Conservation (phyloP, 1,140 invertebrate genomes). For the Solenopsis fugax region DNA sequence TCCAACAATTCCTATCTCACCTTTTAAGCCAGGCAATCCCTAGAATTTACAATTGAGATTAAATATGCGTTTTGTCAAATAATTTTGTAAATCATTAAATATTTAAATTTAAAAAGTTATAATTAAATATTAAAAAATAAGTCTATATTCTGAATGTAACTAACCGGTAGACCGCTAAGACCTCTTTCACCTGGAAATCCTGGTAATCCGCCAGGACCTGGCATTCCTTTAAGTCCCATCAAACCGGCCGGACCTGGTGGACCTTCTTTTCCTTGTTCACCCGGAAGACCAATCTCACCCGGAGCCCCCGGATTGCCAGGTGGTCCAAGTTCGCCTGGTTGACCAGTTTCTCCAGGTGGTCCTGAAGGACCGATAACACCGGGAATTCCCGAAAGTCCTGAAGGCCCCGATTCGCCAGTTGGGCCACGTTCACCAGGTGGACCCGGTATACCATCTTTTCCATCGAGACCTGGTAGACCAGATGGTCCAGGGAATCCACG, state of each 20-base stretch:
- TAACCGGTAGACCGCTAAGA: conserved; percentile 87
- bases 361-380: conserved; percentile 93
- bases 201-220: conserved; percentile 92
- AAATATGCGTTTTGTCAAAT: not conserved
- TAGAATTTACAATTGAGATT: conserved; percentile 75
- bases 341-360: conserved; percentile 91
- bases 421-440: conserved; percentile 91
- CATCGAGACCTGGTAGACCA: conserved; percentile 92
- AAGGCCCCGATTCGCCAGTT: conserved; percentile 91
- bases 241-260: conserved; percentile 90
- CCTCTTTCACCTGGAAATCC: conserved; percentile 92
- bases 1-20: conserved; percentile 90
- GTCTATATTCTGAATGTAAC: conserved; percentile 13
- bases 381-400: conserved; percentile 89
- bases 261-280: conserved; percentile 93
- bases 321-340: conserved; percentile 90
- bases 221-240: conserved; percentile 90
- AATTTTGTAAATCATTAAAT: not conserved
- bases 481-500: conserved; percentile 90
- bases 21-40: conserved; percentile 90
- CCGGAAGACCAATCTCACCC: conserved; percentile 90
- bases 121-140: too few species aligned
- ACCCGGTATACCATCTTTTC: conserved; percentile 91
- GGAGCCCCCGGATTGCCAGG: conserved; percentile 92
- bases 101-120: too few species aligned